Base-by-base conservation (phyloP, 2,888 invertebrate species). In the Philhelius pedissequus region DNA sequence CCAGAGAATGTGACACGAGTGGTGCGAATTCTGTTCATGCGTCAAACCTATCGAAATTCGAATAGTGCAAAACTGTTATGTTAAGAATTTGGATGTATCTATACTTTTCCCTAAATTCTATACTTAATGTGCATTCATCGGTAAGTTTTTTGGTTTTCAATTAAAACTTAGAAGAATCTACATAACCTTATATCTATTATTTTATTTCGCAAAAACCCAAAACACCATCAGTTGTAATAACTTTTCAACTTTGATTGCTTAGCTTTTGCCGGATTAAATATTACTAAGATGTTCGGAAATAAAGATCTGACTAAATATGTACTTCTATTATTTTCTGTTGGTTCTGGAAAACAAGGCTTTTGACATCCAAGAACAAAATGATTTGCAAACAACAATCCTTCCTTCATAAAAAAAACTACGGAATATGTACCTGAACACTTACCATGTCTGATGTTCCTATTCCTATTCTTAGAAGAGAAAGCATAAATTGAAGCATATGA, bases 361-460 rank as follows among this genome's bases (percentile, higher is more conserved):
- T 76, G 68, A 58, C 68, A 76, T 76, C 22, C 50, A 20, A 48
- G 8, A 68, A 58, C 68, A 50, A 76, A 76, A 68, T 76, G 58
- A 68, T 76, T 76, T 69, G 38, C 76, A 76, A 76, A 76, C 30
- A 76, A 58, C n/a, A 50, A 50, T 27, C 15, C 9, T 9, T n/a
- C 9, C n/a, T n/a, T 2, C 5, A 5, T 22, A 27, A 30, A 22
- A 52, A 13, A 15, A 13, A 18, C 13, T 9, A 15, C 25, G n/a
- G 22, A 25, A 11, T 20, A 11, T 0, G 13, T 8, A 38, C 15
- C n/a, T n/a, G n/a, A n/a, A 32, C 32, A 32, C 32, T 52, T 9
- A 15, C 27, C 15, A 27, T 48, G 22, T 48, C 22, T 48, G 22
- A n/a, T n/a, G n/a, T n/a, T n/a, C n/a, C n/a, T n/a, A n/a, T 22